Percentiles rank a stretch among this genome's conserved stretches.
Conservation (phyloP, 1,140 invertebrate genomes). For the Harlomillsia oculata region DNA sequence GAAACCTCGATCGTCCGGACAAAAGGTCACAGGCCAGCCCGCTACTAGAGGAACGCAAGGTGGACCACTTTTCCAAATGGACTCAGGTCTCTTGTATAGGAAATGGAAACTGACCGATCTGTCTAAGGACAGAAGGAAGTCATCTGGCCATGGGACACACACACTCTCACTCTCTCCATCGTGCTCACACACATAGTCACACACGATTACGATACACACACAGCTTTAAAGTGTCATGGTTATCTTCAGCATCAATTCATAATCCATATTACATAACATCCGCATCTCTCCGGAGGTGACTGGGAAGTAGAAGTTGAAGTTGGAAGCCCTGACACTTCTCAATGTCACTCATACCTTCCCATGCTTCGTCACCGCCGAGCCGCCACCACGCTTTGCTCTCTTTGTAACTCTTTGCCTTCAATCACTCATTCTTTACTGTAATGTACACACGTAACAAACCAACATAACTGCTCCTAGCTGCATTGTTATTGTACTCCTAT, state of each 20-base stretch:
- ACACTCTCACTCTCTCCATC: conserved; percentile 1
- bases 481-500: background rate
- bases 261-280: conserved; percentile 20
- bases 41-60: conserved; percentile 22
- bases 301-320: conserved; percentile 27
- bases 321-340: conserved; percentile 27
- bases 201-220: background rate
- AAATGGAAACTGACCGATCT: conserved; percentile 29
- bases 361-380: background rate
- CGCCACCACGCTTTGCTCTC: background rate
- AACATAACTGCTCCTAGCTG: background rate
- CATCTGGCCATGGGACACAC: conserved; percentile 26
- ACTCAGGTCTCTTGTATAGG: conserved; percentile 10
- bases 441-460: background rate
- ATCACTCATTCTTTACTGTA: background rate
- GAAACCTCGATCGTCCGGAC: conserved; percentile 26
- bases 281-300: conserved; percentile 21
- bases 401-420: background rate
- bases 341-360: conserved; percentile 16
- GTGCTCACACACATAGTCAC: background rate
- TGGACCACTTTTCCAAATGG: conserved; percentile 28
- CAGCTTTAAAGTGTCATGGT: conserved; percentile 19
- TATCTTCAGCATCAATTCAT: conserved; percentile 7
- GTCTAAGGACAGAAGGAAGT: conserved; percentile 29
- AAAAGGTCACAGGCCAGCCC: conserved; percentile 27